Base-by-base conservation (phyloP, 2,888 invertebrate species). In the Brenthis daphne region DNA sequence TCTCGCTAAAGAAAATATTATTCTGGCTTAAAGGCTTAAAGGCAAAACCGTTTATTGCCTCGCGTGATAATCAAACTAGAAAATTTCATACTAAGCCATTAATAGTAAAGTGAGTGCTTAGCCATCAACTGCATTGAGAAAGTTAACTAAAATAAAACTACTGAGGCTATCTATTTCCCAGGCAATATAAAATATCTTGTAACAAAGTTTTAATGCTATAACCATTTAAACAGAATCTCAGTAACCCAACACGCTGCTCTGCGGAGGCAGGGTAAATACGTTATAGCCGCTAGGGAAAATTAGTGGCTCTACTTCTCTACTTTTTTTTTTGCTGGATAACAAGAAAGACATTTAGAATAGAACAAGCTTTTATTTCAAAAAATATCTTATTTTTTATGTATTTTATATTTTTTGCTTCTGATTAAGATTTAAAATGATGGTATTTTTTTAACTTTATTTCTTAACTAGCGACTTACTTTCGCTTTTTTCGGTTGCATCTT, bases 281-380 rank as follows among this genome's bases (percentile, higher is more conserved):
- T 65, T 56, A 69, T 54, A 56, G 65, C 56, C 69, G 68, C 57
- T 16, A 55, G 68, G 68, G 69, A 65, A 69, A 65, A 69, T 69
- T 65, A 69, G 69, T 16, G 60, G 56, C 60, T 13, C 37, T 43
- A 51, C 65, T 69, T 61, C 20, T 14, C 48, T 65, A 14, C 60
- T 60, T 60, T 60, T 60, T 50, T 12, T 60, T 60, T 12, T 50
- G 14, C 29, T 60, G 5, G 8, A 50, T 33, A 6, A 16, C 11
- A 50, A n/a, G 33, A 14, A 16, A 48, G 24, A 48, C 50, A 50
- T 60, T n/a, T 29, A 11, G 20, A 64, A 43, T 43, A 43, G 1
- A 37, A n/a, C 24, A 29, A 54, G 64, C 20, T 43, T 14, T 53
- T 11, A 33, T 43, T 63, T 43, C 24, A 53, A 63, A 63, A 24